phyloP scores from a whole-genome alignment of 2,888 invertebrate genomes.

The Neuroscelio doddi region DNA sequence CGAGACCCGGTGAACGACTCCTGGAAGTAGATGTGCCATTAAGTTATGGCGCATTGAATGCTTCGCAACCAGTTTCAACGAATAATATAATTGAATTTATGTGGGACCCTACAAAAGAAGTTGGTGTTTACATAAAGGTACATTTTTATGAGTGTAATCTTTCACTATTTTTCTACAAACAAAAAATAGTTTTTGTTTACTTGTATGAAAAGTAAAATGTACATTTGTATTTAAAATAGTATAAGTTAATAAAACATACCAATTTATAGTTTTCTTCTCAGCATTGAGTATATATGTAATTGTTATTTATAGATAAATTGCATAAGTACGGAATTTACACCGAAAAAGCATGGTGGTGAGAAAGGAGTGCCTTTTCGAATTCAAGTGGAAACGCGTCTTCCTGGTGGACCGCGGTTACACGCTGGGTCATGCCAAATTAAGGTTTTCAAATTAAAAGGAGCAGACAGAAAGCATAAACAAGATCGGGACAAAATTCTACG shows the following conservation, averaged over 20 bases:
- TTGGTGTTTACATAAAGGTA: slow-evolving; percentile 95
- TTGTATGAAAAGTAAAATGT: slow-evolving; percentile 4
- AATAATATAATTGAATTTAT: slow-evolving; percentile 89
- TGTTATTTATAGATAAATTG: slow-evolving; percentile 88
- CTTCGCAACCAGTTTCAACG: slow-evolving; percentile 81
- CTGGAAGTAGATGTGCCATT: slow-evolving; percentile 94
- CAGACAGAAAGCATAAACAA: slow-evolving; percentile 97
- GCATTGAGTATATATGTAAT: too few relatives aligned
- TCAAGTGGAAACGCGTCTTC: slow-evolving; percentile 91
- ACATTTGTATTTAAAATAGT: too few relatives aligned
- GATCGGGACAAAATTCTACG: slow-evolving; percentile 95
- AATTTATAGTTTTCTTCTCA: too few relatives aligned
- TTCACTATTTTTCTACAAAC: neutral
- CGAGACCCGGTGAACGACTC: slow-evolving; percentile 89
- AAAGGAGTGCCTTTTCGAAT: slow-evolving; percentile 98
- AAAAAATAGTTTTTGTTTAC: slow-evolving; percentile 2
- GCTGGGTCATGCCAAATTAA: slow-evolving; percentile 97
- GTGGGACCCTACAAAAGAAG: slow-evolving; percentile 98
- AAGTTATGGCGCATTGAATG: slow-evolving; percentile 92
- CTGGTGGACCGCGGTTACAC: slow-evolving; percentile 81
- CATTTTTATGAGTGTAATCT: too few relatives aligned
- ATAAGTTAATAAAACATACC: too few relatives aligned
- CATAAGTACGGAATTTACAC: slow-evolving; percentile 98
- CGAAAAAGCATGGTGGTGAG: slow-evolving; percentile 98
- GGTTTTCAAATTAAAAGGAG: slow-evolving; percentile 94